Evolutionary conservation across 2,888 invertebrate species (phyloP).

Genomic region (Chrysotoxum bicinctum): DNA sequence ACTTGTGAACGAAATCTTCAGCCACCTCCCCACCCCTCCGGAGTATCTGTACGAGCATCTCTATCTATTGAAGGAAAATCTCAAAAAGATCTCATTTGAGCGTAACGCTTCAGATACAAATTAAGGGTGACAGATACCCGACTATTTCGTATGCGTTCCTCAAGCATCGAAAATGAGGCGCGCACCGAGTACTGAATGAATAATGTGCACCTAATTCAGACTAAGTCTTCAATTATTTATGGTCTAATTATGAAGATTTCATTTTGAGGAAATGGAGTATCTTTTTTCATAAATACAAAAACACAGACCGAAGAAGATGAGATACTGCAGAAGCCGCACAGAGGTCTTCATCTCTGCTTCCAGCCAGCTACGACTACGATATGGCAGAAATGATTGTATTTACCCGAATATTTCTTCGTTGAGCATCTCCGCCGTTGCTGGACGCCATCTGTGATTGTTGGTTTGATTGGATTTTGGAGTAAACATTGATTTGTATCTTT

Average conservation of each 20-base stretch:
- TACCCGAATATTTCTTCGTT: constrained; percentile 64
- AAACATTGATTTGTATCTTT: constrained; percentile 53
- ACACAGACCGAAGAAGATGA: constrained; percentile 3
- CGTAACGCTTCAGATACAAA: constrained; percentile 52
- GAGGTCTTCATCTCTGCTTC: constrained; percentile 22
- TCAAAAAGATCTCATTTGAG: constrained; percentile 37
- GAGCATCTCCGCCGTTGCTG: constrained; percentile 43
- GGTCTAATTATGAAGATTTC: constrained; percentile 67
- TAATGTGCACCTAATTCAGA: constrained; percentile 65
- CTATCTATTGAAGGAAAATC: constrained; percentile 7
- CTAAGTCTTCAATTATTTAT: constrained; percentile 71
- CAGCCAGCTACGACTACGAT: neutral
- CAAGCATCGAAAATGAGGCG: constrained; percentile 7
- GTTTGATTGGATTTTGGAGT: constrained; percentile 34
- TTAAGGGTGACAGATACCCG: constrained; percentile 61
- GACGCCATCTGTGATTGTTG: constrained; percentile 52
- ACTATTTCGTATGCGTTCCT: constrained; percentile 35
- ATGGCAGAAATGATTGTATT: constrained; percentile 12
- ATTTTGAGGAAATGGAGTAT: constrained; percentile 18
- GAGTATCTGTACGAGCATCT: neutral
- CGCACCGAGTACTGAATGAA: constrained; percentile 55
- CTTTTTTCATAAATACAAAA: neutral
- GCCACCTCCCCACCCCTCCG: neutral
- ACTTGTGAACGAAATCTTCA: constrained; percentile 26
- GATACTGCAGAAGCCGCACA: constrained; percentile 13